phyloP scores from a whole-genome alignment of 2,888 invertebrate genomes.

The Mythimna impura region DNA sequence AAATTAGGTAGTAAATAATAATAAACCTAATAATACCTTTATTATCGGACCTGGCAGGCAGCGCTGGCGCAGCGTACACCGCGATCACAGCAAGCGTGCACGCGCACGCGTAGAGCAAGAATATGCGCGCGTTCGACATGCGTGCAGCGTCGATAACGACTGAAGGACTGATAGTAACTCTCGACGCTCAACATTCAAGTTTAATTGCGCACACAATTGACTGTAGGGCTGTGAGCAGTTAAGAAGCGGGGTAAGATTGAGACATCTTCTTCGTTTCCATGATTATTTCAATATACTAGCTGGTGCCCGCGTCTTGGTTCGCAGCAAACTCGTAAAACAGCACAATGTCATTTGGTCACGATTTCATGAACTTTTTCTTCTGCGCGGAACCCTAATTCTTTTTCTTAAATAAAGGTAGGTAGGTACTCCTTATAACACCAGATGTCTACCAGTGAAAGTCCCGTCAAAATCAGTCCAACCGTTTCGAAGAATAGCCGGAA shows the following conservation, averaged over 20 bases:
- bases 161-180: conserved; percentile 47
- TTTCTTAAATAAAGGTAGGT: too few species aligned
- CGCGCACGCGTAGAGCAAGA: conserved; percentile 79
- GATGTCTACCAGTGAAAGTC: too few species aligned
- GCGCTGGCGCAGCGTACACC: conserved; percentile 77
- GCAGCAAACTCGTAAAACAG: too few species aligned
- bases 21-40: conserved; percentile 71
- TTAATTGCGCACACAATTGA: conserved; percentile 44
- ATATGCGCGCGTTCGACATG: conserved; percentile 79
- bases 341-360: too few species aligned
- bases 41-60: conserved; percentile 74
- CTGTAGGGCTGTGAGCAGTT: conserved; percentile 41
- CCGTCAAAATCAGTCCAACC: too few species aligned
- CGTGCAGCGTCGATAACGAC: conserved; percentile 71
- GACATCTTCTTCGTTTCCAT: neutral
- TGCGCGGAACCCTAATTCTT: too few species aligned
- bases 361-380: too few species aligned
- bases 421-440: too few species aligned
- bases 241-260: neutral
- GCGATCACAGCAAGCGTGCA: conserved; percentile 77
- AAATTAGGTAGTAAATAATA: neutral
- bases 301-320: too few species aligned
- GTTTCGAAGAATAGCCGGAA: too few species aligned
- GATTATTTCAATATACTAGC: neutral
- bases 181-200: conserved; percentile 35